Conservation (phyloP, 2,797 vertebrate species). For the Gorsachius magnificus region DNA sequence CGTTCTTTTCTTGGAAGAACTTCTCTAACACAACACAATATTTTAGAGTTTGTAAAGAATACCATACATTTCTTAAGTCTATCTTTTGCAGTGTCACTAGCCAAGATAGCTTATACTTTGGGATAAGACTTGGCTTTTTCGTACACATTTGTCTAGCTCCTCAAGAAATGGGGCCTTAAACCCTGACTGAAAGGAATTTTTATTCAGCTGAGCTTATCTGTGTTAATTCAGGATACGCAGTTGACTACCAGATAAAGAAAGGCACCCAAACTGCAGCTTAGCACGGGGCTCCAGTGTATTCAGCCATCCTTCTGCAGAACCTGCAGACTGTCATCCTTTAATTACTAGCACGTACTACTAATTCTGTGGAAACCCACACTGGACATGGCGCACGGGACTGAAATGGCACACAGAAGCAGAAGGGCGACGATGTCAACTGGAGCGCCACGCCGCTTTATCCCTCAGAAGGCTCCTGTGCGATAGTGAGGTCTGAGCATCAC, state of each 20-base stretch:
- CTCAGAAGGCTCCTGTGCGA: background rate
- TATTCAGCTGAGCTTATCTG: background rate
- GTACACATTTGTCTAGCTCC: background rate
- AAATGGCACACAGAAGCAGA: background rate
- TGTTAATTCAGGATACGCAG: background rate
- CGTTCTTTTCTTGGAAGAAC: background rate
- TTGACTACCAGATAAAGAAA: background rate
- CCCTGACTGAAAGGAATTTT: background rate
- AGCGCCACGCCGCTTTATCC: background rate
- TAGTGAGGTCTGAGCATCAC: background rate
- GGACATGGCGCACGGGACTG: background rate
- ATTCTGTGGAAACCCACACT: background rate
- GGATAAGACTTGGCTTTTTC: background rate
- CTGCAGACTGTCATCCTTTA: background rate
- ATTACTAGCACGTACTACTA: background rate
- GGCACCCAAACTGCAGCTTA: background rate
- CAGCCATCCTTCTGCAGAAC: background rate
- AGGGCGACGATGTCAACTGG: background rate
- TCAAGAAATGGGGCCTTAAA: background rate
- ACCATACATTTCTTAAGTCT: background rate
- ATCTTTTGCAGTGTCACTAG: background rate
- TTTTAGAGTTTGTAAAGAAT: background rate
- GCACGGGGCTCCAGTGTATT: background rate
- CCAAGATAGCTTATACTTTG: background rate
- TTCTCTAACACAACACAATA: background rate